Conservation (phyloP, 2,113 vertebrate species). For the Cynoglossus semilaevis region DNA sequence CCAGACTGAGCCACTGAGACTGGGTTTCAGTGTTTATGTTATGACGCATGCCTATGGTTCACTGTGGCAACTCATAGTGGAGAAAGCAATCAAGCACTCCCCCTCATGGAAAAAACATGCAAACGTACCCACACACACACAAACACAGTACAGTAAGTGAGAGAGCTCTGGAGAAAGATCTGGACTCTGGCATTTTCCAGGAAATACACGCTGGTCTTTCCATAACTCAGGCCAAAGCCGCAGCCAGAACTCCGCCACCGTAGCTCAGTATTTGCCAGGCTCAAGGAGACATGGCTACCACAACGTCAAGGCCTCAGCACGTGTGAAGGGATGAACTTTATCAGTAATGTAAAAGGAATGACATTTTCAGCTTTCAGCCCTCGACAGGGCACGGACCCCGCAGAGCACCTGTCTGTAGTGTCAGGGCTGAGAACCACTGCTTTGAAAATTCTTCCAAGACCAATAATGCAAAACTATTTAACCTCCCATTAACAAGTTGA, state of each 20-base stretch:
- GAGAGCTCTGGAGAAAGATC: slow-evolving; percentile 29
- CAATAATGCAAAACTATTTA: slow-evolving; percentile 16
- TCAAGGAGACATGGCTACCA: too few species aligned
- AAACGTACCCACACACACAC: slow-evolving; percentile 1
- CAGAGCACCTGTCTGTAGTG: slow-evolving; percentile 10
- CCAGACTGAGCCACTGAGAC: slow-evolving; percentile 3
- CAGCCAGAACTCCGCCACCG: slow-evolving; percentile 21
- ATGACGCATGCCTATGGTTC: slow-evolving; percentile 42
- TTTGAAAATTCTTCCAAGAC: slow-evolving; percentile 1
- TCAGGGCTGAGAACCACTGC: background rate
- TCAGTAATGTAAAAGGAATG: slow-evolving; percentile 4
- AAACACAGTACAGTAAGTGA: slow-evolving; percentile 23
- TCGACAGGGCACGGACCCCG: background rate
- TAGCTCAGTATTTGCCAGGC: background rate
- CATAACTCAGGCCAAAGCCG: slow-evolving; percentile 31
- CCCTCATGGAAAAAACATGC: slow-evolving; percentile 25
- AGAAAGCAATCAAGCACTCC: too few species aligned
- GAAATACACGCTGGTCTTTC: slow-evolving; percentile 48
- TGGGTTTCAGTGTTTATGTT: slow-evolving; percentile 34
- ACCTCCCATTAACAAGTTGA: slow-evolving; percentile 5
- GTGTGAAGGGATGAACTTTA: background rate
- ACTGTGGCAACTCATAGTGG: slow-evolving; percentile 4
- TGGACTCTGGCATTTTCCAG: slow-evolving; percentile 34
- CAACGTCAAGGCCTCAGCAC: too few species aligned
- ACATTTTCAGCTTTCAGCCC: background rate